Evolutionary conservation across 2,797 vertebrate species (phyloP), one percentile per base, ranked within the genome.

Genomic region (Poeciliopsis gracilis): DNA sequence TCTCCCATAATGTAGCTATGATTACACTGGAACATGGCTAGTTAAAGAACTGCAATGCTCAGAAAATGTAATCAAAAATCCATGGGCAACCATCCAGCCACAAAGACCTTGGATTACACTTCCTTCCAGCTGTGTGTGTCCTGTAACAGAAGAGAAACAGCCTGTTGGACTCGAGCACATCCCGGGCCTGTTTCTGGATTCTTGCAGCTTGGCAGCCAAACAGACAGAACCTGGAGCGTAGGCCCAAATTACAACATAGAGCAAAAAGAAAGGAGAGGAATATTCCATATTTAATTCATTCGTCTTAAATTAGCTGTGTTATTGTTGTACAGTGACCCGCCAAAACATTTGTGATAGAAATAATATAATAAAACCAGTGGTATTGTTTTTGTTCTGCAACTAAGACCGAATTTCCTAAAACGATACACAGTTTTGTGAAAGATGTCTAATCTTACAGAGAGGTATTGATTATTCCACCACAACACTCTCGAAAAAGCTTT

Each of bases 151-250:
- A 77, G 57, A 73, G 59, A 57, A 55, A 61, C 72, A 85, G 77
- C 66, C 61, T 83, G 73, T 83, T 81, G 80, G 82, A 87, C 74
- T 87, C 77, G 41, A 86, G 79, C 89, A 86, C 72, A 87, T 86
- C 81, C 82, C 38, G 38, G 77, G 76, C 80, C 78, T 76, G 82
- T 85, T 77, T 81, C 79, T 82, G 79, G 79, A 83, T 69, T 59
- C 57, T 57, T 77, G 86, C 84, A 78, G 33, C 77, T 85, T 93
- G 93, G 90, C 90, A 88, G 66, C 77, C 84, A 81, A 91, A 90
- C 82, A 93, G 85, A 93, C 69, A 76, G 80, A 85, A 87, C 76
- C 86, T 73, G 75, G 66, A 91, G 83, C 77, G 77, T 77, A 78
- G 86, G 76, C 47, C 74, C 53, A 77, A 82, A 78, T 83, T 80